Conservation (phyloP, 2,888 invertebrate genomes). For the Crematogaster levior region DNA sequence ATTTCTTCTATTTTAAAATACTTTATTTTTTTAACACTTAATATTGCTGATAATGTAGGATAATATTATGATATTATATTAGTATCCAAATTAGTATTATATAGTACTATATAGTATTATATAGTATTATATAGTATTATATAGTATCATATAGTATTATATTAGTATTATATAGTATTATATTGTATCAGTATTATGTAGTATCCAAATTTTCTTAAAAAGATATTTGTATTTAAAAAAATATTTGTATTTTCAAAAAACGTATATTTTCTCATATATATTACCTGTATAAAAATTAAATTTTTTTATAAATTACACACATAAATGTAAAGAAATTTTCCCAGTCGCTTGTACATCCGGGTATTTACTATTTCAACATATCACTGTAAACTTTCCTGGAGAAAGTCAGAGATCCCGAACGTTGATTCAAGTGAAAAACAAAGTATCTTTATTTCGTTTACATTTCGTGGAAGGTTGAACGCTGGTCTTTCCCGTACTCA, state of each 20-base stretch:
- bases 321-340: not conserved
- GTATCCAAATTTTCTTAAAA: not conserved
- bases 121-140: too few species aligned
- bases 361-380: constrained; percentile 38
- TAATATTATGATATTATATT: not conserved
- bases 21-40: not conserved
- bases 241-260: not conserved
- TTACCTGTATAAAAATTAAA: not conserved
- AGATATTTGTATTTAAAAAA: too few species aligned
- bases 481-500: not conserved
- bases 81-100: too few species aligned
- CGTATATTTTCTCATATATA: not conserved
- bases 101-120: too few species aligned
- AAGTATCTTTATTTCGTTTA: constrained; percentile 39
- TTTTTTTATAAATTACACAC: not conserved
- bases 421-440: constrained; percentile 37
- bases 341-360: constrained; percentile 25
- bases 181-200: too few species aligned
- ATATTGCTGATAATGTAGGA: too few species aligned
- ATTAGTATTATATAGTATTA: too few species aligned
- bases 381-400: constrained; percentile 59
- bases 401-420: constrained; percentile 61
- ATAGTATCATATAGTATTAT: too few species aligned
- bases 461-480: constrained; percentile 25
- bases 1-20: not conserved